phyloP scores from a whole-genome alignment of 2,113 vertebrate species.

The Alaudala cheleensis region DNA sequence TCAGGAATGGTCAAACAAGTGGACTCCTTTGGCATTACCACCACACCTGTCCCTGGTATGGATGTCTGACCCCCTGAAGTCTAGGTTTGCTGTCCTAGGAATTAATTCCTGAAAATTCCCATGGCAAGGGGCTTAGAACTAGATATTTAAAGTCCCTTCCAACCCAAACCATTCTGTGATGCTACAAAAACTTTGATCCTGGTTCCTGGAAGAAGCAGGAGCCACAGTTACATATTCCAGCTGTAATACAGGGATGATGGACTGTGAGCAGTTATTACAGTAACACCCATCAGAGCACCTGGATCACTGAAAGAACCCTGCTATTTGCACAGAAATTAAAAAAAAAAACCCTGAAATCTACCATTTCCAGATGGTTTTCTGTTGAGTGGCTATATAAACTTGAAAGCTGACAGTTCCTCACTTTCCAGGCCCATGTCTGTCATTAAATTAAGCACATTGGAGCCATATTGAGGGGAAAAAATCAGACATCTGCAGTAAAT shows the following conservation, averaged over 20 bases:
- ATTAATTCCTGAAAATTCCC: neutral
- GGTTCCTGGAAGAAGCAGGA: neutral
- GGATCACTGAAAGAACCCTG: neutral
- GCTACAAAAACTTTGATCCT: neutral
- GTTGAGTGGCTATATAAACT: constrained; percentile 27
- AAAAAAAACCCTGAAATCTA: neutral
- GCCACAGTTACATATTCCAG: neutral
- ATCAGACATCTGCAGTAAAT: neutral
- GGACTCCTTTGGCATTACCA: neutral
- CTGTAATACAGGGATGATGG: neutral
- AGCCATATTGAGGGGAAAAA: neutral
- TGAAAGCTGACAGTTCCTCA: neutral
- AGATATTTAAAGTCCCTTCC: neutral
- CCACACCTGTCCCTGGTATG: neutral
- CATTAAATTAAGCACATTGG: neutral
- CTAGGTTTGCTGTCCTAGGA: neutral
- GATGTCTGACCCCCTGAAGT: neutral
- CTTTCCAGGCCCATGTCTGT: neutral
- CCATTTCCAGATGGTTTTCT: neutral
- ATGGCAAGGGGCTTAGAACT: neutral
- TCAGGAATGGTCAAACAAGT: neutral
- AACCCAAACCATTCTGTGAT: neutral
- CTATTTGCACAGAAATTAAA: neutral
- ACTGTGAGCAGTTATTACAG: neutral
- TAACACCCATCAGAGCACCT: neutral